Evolutionary conservation across 1,140 invertebrate genomes (phyloP), one percentile per base, ranked within the genome.

Genomic region (Neotoxoptera formosana): DNA sequence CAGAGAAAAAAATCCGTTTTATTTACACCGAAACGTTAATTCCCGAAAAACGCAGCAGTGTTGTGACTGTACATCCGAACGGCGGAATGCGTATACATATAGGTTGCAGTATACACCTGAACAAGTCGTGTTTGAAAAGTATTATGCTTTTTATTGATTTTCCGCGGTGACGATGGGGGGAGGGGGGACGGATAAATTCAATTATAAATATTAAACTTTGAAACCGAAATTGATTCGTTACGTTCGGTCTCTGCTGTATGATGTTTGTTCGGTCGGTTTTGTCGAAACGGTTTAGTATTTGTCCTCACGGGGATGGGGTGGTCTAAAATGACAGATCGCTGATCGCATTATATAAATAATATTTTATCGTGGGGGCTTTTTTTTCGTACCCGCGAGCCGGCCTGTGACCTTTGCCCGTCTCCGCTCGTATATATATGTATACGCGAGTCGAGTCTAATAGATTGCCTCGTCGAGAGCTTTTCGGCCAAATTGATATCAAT

Each of bases 191-290:
- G 45, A 41, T 23, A 23, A 84, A 84, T 84, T 84, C 21, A 84
- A 84, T 84, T 84, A 84, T 84, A 45, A 84, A 84, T 84, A 84
- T 84, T 84, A 84, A 84, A 84, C 84, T 47, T 87, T 21, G 23
- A 86, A 86, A 86, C 84, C 6, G 23, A 30, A 41, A 86, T 86
- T 86, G 36, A 45, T 45, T 45, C 47, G 84, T 47, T 25, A 17
- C 21, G 7, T 84, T 84, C 83, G 8, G 36, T 9, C 3, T n/a
- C n/a, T n/a, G n/a, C n/a, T 84, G 36, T 84, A 76, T 76, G 36
- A 84, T 25, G 23, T 84, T 84, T 41, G 34, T 48, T 87, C 48
- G 84, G 41, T 41, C 1, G 14, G 30, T 87, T 47, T n/a, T 45
- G 14, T 48, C 14, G 30, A 76, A 76, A 76, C 6, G 45, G 45